Evolutionary conservation across 2,888 invertebrate genomes (phyloP).

Genomic region (Ophioninae sp.): DNA sequence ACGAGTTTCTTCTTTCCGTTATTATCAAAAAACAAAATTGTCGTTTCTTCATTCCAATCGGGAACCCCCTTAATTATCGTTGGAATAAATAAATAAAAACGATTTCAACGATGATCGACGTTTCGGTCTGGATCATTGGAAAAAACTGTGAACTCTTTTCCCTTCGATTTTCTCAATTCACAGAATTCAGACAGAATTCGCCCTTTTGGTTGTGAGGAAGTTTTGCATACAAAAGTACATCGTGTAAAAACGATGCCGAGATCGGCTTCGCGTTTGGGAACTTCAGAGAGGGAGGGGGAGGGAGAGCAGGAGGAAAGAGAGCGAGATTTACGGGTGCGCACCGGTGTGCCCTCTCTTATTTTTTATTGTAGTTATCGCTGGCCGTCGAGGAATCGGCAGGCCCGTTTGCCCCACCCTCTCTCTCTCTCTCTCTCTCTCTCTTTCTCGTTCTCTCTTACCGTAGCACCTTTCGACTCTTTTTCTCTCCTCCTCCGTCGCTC

Average conservation of each 20-base stretch:
- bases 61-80: no score
- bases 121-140: no score
- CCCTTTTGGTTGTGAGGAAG: slow-evolving; percentile 12
- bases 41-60: no score
- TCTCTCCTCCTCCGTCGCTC: slow-evolving; percentile 60
- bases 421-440: slow-evolving; percentile 23
- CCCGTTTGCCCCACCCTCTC: slow-evolving; percentile 13
- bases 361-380: slow-evolving; percentile 66
- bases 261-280: slow-evolving; percentile 53
- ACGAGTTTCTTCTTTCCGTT: no score
- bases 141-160: no score
- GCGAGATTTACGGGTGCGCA: slow-evolving; percentile 77
- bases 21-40: no score
- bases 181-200: no score
- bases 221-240: slow-evolving; percentile 13
- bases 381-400: slow-evolving; percentile 66
- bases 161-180: no score
- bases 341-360: slow-evolving; percentile 67
- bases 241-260: slow-evolving; percentile 44
- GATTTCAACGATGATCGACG: no score
- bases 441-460: slow-evolving; percentile 26
- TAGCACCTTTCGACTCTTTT: slow-evolving; percentile 21
- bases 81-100: no score
- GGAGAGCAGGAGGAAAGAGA: slow-evolving; percentile 50
- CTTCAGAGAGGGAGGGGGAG: slow-evolving; percentile 63